phyloP scores from a whole-genome alignment of 2,797 vertebrate species.

The Amazonetta brasiliensis region DNA sequence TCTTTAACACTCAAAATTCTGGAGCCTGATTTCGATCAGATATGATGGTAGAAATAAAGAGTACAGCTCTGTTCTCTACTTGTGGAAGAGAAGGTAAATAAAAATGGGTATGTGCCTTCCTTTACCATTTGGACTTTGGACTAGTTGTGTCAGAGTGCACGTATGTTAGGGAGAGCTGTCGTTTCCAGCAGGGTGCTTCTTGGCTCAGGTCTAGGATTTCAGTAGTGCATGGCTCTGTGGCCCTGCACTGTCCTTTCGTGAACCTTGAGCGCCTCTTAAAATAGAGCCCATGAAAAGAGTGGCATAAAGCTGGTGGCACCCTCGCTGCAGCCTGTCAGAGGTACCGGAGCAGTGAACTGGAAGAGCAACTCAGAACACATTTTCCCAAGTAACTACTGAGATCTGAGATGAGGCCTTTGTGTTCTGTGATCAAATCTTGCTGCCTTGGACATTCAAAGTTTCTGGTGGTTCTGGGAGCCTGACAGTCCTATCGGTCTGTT shows the following conservation, averaged over 20 bases:
- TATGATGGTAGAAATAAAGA: not conserved
- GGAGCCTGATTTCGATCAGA: not conserved
- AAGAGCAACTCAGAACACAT: not conserved
- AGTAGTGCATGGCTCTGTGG: not conserved
- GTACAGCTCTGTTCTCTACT: not conserved
- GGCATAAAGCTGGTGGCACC: not conserved
- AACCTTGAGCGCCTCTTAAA: not conserved
- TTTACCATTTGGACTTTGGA: not conserved
- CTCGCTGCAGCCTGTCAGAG: rapidly evolving
- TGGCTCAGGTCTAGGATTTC: not conserved
- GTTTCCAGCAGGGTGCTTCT: not conserved
- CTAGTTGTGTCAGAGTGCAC: not conserved
- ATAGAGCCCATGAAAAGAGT: not conserved
- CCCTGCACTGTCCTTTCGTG: not conserved
- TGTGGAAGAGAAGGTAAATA: not conserved
- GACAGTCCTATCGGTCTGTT: not conserved
- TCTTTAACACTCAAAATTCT: not conserved
- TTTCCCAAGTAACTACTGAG: not conserved
- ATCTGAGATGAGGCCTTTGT: not conserved
- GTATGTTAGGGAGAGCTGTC: not conserved
- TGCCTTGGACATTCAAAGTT: not conserved
- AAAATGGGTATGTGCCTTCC: not conserved
- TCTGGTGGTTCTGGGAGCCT: not conserved
- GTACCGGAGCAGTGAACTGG: not conserved
- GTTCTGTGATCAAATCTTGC: not conserved